Evolutionary conservation across 2,888 invertebrate genomes (phyloP), one percentile per base, ranked within the genome.

Genomic region (Pharmacophagus antenor): DNA sequence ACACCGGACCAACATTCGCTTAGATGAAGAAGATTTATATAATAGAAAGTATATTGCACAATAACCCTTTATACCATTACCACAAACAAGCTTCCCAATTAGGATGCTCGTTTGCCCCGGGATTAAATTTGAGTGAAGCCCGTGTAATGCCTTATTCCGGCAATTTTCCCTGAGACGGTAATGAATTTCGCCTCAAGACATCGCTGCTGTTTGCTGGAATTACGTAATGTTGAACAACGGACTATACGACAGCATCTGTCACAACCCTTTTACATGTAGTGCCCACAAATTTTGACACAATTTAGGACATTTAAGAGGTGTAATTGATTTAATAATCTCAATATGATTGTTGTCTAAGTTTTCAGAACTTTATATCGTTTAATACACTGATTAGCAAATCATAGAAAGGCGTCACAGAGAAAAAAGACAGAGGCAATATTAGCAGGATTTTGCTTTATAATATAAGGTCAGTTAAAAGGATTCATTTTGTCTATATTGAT

Each of bases 181-280:
- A 84, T 79, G 85, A 84, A 79, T 79, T 76, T 71, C 53, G 83
- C 85, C 85, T 67, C 71, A 69, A 79, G 85, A 76, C 79, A 80
- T 66, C 66, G 66, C 70, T 72, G 68, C 72, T 77, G 75, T 79
- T 79, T 75, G 73, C 66, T 58, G 63, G 61, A 64, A 65, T 66
- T 70, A 65, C 64, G 65, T 68, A 67, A 69, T 64, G 67, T 69
- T 67, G 66, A 66, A 67, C 67, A 63, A 62, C 67, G 61, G 55
- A 61, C 63, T 54, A 58, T 61, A 58, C 58, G 62, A 62, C 57
- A 64, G 70, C 80, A 77, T 79, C 81, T 81, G 82, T 84, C 81
- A 70, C 76, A 84, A 82, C 84, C 86, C 84, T 81, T 79, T 71
- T 64, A 47, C 66, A 66, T 76, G 67, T 69, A 70, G 73, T 67